These are phyloP conservation scores for Percina caprodes DNA, from an alignment of 2,113 vertebrate species.

Conservation along the genomic window DNA sequence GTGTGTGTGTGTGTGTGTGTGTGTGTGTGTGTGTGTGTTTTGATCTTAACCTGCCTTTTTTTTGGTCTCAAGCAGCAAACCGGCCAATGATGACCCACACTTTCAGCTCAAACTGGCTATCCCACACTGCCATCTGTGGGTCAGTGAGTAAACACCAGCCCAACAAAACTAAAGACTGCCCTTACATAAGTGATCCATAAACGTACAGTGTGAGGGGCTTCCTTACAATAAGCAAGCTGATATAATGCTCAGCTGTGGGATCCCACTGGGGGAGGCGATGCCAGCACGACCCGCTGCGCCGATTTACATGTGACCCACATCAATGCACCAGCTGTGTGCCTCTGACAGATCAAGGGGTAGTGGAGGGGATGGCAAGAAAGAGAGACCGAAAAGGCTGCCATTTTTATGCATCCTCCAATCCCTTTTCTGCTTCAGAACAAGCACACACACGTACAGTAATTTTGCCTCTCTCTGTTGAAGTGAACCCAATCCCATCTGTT, in stretches of 20 bases:
- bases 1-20: background rate
- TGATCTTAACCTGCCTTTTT: conserved; percentile 24
- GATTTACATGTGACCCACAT: conserved; percentile 74
- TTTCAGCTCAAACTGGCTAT: background rate
- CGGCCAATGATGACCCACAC: conserved; percentile 16
- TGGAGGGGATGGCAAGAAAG: conserved; percentile 23
- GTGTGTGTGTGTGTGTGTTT: background rate
- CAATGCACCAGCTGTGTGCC: conserved; percentile 22
- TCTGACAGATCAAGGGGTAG: conserved; percentile 29
- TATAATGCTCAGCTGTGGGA: conserved; percentile 50
- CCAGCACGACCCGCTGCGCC: conserved; percentile 30
- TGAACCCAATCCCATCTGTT: conserved; percentile 68
- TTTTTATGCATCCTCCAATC: conserved; percentile 49
- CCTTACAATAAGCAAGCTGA: conserved; percentile 48
- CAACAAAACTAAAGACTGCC: background rate
- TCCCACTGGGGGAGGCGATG: conserved; percentile 32
- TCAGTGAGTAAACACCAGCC: conserved; percentile 28
- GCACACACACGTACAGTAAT: conserved; percentile 29
- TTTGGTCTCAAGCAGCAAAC: conserved; percentile 7
- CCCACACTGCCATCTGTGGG: conserved; percentile 78
- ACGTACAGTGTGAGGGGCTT: conserved; percentile 42
- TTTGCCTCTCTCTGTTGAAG: conserved; percentile 50
- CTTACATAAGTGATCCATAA: conserved; percentile 73
- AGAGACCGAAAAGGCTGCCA: conserved; percentile 48
- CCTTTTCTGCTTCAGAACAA: conserved; percentile 36